Conservation (phyloP, 2,113 vertebrate genomes). For the Apus apus region DNA sequence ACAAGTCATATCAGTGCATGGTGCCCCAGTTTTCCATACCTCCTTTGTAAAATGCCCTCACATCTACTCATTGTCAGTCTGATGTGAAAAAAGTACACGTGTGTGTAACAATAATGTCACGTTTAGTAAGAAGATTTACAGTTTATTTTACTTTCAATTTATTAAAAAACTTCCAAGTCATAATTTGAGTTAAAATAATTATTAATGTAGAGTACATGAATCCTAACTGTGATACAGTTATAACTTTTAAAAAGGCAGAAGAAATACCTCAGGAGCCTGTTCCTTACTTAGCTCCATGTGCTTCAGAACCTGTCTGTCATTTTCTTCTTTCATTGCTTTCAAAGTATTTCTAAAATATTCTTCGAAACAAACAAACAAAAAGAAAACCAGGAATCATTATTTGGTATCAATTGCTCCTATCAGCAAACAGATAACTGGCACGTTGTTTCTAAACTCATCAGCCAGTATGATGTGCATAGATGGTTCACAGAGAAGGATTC, state of each 20-base stretch:
- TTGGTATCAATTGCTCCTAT: not conserved
- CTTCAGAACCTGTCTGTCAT: constrained; percentile 59
- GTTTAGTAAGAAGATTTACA: not conserved
- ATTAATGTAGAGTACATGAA: not conserved
- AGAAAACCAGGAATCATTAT: constrained; percentile 12
- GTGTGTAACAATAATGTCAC: not conserved
- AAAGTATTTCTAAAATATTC: constrained; percentile 73
- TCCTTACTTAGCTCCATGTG: constrained; percentile 70
- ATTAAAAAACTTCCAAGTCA: not conserved
- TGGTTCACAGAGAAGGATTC: not conserved
- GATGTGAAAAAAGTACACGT: not conserved
- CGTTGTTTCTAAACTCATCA: not conserved
- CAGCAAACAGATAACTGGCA: not conserved
- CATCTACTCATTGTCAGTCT: not conserved
- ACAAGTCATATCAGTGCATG: not conserved
- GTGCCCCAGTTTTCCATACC: not conserved
- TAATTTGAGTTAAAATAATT: not conserved
- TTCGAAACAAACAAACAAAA: constrained; percentile 12
- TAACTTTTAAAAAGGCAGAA: not conserved
- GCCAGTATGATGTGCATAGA: not conserved
- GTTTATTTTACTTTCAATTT: not conserved
- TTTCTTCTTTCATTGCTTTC: constrained; percentile 66
- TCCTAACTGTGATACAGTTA: not conserved
- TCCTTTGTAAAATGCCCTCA: not conserved
- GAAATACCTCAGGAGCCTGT: constrained; percentile 77